A percentile compares a stretch with the other conserved stretches of the same genome.
These are phyloP conservation scores for Zaprionus tsacasi DNA, from an alignment of 1,140 invertebrate genomes.

Conservation along the genomic window DNA sequence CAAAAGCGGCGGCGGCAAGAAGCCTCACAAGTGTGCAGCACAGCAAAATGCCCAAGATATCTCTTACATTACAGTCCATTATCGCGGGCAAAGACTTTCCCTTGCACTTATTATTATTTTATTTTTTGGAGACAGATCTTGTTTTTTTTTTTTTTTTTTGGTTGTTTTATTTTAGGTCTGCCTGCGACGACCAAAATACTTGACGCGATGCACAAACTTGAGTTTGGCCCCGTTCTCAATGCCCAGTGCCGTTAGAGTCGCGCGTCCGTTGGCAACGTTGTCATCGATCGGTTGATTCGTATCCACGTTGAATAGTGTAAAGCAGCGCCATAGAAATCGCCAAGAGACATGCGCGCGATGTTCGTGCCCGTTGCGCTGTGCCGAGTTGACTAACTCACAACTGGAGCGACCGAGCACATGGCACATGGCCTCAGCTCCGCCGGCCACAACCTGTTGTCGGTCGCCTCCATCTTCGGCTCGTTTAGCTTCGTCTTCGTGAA, in stretches of 20 bases:
- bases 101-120: not conserved
- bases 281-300: slow-evolving; percentile 74
- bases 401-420: slow-evolving; percentile 38
- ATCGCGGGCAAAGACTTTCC: slow-evolving; percentile 15
- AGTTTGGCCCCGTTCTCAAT: slow-evolving; percentile 86
- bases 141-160: not conserved
- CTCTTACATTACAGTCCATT: slow-evolving; percentile 32
- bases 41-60: slow-evolving; percentile 44
- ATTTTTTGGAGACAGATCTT: not conserved
- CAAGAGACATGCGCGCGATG: slow-evolving; percentile 87
- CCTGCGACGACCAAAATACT: slow-evolving; percentile 70
- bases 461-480: slow-evolving; percentile 22
- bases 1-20: slow-evolving; percentile 53
- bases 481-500: slow-evolving; percentile 11
- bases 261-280: slow-evolving; percentile 84
- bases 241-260: slow-evolving; percentile 86
- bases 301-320: slow-evolving; percentile 85
- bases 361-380: slow-evolving; percentile 72
- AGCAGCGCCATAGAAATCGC: slow-evolving; percentile 89
- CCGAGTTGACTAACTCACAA: slow-evolving; percentile 79
- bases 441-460: slow-evolving; percentile 55
- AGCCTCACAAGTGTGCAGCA: slow-evolving; percentile 23
- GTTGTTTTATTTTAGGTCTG: slow-evolving; percentile 43
- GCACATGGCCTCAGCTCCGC: slow-evolving; percentile 35
- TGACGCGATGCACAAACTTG: slow-evolving; percentile 86